These are phyloP conservation scores for Eretmocerus hayati DNA, from an alignment of 2,888 invertebrate species.

Conservation along the genomic window DNA sequence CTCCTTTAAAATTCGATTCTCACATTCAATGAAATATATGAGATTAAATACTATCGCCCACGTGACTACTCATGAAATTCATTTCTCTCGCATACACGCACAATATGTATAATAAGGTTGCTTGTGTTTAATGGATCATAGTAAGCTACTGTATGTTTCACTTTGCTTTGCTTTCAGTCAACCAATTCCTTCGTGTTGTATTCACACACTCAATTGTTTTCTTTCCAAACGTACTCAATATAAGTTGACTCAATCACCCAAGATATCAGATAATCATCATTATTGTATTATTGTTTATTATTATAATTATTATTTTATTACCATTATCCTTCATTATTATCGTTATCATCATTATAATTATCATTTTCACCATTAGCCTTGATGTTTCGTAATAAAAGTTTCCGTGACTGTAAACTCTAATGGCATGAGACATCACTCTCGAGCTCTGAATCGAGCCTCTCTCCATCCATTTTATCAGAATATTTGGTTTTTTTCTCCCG, in stretches of 20 bases:
- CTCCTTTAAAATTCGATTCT: too few species aligned
- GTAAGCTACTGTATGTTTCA: too few species aligned
- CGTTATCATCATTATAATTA: slow-evolving; percentile 13
- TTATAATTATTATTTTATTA: slow-evolving; percentile 15
- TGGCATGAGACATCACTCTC: too few species aligned
- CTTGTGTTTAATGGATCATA: too few species aligned
- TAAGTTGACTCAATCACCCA: slow-evolving; percentile 10
- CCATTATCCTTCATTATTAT: slow-evolving; percentile 16
- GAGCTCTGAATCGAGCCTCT: not conserved
- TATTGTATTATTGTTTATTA: slow-evolving; percentile 24
- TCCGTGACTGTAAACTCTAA: too few species aligned
- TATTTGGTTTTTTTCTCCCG: not conserved
- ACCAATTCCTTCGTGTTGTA: not conserved
- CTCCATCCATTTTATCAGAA: not conserved
- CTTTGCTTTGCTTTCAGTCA: slow-evolving; percentile 3
- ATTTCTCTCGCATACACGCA: too few species aligned
- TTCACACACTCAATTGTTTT: slow-evolving; percentile 4
- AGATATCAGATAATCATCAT: slow-evolving; percentile 21
- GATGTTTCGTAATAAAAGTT: slow-evolving; percentile 18
- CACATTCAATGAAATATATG: too few species aligned
- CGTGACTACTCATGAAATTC: too few species aligned
- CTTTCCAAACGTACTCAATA: not conserved
- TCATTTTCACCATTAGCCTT: slow-evolving; percentile 21
- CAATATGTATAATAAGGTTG: too few species aligned
- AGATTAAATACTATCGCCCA: too few species aligned